phyloP scores from a whole-genome alignment of 1,140 invertebrate species.

The Saxidomus purpurata region DNA sequence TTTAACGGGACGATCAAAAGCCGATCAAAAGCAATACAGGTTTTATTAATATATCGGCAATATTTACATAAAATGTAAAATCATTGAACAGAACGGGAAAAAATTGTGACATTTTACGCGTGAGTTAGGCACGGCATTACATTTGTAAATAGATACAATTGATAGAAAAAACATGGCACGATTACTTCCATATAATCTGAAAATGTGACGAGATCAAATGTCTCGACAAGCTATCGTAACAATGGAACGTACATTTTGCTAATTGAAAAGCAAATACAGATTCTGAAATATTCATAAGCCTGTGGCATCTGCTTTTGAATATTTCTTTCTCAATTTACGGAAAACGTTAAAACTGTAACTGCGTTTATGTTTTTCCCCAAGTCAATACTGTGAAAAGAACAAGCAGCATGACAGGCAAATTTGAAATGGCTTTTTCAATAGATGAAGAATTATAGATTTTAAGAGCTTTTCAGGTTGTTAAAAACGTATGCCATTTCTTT shows the following conservation, averaged over 20 bases:
- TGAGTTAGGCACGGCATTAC: neutral
- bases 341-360: neutral
- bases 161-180: neutral
- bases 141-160: constrained; percentile 14
- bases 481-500: too few relatives aligned
- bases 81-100: neutral
- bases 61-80: constrained; percentile 3
- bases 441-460: too few relatives aligned
- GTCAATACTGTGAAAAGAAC: too few relatives aligned
- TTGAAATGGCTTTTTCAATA: too few relatives aligned
- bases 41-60: neutral
- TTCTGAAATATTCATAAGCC: constrained; percentile 8
- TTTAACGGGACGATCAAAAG: too few relatives aligned
- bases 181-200: constrained; percentile 32
- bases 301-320: neutral
- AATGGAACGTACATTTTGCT: neutral
- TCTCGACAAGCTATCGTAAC: neutral
- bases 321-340: neutral
- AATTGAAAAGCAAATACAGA: constrained; percentile 26
- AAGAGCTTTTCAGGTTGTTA: too few relatives aligned
- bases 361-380: too few relatives aligned
- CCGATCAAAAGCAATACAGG: too few relatives aligned
- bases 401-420: too few relatives aligned
- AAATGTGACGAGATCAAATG: neutral
- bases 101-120: constrained; percentile 10